Evolutionary conservation across 2,888 invertebrate species (phyloP), one percentile per base, ranked within the genome.

Genomic region (Protophormia terraenovae): DNA sequence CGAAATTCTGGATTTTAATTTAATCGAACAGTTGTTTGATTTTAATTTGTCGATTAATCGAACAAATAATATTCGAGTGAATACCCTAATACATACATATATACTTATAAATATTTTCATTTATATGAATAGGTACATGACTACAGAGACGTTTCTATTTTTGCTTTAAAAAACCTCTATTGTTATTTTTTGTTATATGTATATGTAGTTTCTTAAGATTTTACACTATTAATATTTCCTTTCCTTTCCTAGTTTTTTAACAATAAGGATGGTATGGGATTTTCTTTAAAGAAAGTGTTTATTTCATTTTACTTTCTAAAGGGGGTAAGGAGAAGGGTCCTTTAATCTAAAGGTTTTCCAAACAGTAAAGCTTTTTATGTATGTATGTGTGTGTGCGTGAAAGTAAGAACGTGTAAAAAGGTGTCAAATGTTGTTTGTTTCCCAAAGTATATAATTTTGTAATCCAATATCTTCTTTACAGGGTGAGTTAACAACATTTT

Each of bases 351-450:
- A 47, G 32, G 32, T 64, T n/a, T 41, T 12, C 12, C 0, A 41
- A 41, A 19, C 12, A 60, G 8, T 47, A n/a, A n/a, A n/a, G n/a
- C n/a, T n/a, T n/a, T n/a, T n/a, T 58, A 12, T 35, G 45, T 29
- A 3, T 60, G 29, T 62, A n/a, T 8, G 16, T 35, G 27, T 47
- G 19, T 47, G 24, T 62, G 22, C 22, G 5, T 72, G 14, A 10
- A 22, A n/a, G 29, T 41, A n/a, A 35, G 38, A 53, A 69, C 22
- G 22, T 22, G 66, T 76, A 60, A 81, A 84, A 81, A 84, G 81
- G 81, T 84, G 84, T 81, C 81, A 81, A 78, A 81, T 81, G 53
- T 67, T 77, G 60, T 69, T 73, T 72, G 55, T 55, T n/a, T 47
- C n/a, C 0, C 66, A 41, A 29, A 75, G 35, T 41, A 47, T 76